A percentile compares a stretch with the other conserved stretches of the same genome.
Evolutionary conservation across 2,113 vertebrate species (phyloP).

Genomic region (Epinephelus moara): DNA sequence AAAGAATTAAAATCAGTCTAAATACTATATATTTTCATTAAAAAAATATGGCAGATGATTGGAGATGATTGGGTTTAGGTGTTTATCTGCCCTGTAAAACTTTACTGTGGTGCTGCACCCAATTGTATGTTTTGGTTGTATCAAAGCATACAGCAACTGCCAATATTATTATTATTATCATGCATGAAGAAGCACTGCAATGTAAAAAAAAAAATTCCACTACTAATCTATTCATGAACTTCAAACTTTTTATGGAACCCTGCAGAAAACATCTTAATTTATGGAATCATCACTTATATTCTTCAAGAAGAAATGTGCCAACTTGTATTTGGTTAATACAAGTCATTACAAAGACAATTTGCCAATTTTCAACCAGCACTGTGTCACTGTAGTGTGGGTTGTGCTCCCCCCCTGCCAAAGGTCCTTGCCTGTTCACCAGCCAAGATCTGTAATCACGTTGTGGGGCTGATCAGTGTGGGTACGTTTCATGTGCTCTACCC

Average conservation of each 20-base stretch:
- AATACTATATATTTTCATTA: not conserved
- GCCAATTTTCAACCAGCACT: too few species aligned
- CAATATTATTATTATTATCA: slow-evolving; percentile 38
- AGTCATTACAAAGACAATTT: not conserved
- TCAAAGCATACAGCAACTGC: slow-evolving; percentile 54
- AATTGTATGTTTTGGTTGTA: slow-evolving; percentile 44
- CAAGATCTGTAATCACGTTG: too few species aligned
- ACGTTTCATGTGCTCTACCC: too few species aligned
- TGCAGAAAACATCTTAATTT: slow-evolving; percentile 40
- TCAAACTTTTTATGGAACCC: slow-evolving; percentile 34
- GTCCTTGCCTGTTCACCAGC: too few species aligned
- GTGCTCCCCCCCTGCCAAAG: too few species aligned
- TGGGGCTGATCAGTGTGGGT: too few species aligned
- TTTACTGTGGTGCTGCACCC: slow-evolving; percentile 72
- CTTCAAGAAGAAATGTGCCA: not conserved
- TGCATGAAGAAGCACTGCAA: slow-evolving; percentile 61
- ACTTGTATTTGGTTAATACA: not conserved
- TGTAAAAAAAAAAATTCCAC: not conserved
- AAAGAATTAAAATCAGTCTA: not conserved
- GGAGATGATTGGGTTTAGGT: not conserved
- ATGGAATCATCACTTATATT: not conserved
- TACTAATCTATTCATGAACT: not conserved
- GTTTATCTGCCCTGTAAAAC: not conserved
- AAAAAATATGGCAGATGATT: not conserved
- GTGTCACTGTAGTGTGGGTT: too few species aligned